A percentile compares a stretch with the other conserved stretches of the same genome.
phyloP scores from a whole-genome alignment of 2,113 vertebrate species.

The Pygoscelis antarcticus region DNA sequence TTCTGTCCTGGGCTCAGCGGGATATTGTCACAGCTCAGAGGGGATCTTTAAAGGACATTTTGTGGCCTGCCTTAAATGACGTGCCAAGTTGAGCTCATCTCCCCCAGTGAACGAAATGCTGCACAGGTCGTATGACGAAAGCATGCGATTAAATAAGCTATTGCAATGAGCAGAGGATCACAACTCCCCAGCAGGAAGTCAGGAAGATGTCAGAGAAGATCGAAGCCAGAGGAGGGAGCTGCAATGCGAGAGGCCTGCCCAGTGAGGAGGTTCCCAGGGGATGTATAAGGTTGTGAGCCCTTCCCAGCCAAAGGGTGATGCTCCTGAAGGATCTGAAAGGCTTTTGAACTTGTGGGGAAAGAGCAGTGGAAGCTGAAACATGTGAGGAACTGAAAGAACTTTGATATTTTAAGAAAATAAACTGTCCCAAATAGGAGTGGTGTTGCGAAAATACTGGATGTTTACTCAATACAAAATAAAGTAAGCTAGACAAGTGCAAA shows the following conservation, averaged over 20 bases:
- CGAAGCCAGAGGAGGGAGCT: not conserved
- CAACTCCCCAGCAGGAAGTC: not conserved
- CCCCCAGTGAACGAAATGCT: not conserved
- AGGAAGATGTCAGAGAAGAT: not conserved
- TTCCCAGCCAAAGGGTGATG: not conserved
- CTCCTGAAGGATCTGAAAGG: not conserved
- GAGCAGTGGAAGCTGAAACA: not conserved
- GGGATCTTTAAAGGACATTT: not conserved
- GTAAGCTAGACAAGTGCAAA: not conserved
- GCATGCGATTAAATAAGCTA: not conserved
- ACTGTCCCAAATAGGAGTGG: not conserved
- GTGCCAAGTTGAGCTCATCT: not conserved
- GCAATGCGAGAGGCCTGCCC: not conserved
- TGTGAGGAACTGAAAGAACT: not conserved
- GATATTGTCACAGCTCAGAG: not conserved
- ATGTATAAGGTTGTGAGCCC: not conserved
- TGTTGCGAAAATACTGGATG: not conserved
- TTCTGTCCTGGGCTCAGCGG: not conserved
- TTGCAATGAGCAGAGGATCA: not conserved
- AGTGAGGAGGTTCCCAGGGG: not conserved
- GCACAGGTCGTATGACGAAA: not conserved
- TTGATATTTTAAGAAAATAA: slow-evolving; percentile 31
- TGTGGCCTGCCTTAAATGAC: not conserved
- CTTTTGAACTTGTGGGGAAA: not conserved
- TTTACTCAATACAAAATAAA: not conserved